Conservation (phyloP, 2,113 vertebrate genomes). For the Halichoeres trimaculatus region DNA sequence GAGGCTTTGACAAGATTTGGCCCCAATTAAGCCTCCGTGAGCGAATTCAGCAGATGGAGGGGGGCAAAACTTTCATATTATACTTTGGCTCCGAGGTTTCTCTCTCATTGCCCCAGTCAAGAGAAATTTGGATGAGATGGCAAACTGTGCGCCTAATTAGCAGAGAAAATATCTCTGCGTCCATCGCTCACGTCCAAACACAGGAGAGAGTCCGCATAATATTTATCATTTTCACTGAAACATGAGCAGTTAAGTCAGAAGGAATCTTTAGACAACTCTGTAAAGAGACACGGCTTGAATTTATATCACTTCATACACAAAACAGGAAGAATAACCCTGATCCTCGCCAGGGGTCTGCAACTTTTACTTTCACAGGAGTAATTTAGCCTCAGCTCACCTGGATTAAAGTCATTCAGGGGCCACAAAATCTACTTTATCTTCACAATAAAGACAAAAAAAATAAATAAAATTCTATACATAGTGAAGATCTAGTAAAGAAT, state of each 20-base stretch:
- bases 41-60: conserved; percentile 70
- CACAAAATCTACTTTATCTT: too few relatives aligned
- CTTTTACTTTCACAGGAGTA: too few relatives aligned
- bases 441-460: too few relatives aligned
- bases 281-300: too few relatives aligned
- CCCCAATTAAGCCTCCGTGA: conserved; percentile 74
- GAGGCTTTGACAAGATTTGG: conserved; percentile 63
- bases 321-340: too few relatives aligned
- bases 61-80: conserved; percentile 68
- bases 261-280: neutral
- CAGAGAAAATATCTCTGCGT: conserved; percentile 34
- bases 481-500: too few relatives aligned
- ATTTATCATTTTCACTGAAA: conserved; percentile 26
- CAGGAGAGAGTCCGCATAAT: conserved; percentile 22
- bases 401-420: too few relatives aligned
- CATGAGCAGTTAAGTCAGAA: neutral
- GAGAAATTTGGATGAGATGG: conserved; percentile 67
- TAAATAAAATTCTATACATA: too few relatives aligned
- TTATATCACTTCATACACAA: too few relatives aligned
- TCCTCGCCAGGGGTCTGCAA: too few relatives aligned
- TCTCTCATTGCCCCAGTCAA: conserved; percentile 67
- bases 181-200: conserved; percentile 55
- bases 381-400: too few relatives aligned
- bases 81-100: conserved; percentile 72
- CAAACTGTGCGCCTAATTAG: conserved; percentile 69